phyloP scores from a whole-genome alignment of 2,797 vertebrate species.

The Platalea minor region DNA sequence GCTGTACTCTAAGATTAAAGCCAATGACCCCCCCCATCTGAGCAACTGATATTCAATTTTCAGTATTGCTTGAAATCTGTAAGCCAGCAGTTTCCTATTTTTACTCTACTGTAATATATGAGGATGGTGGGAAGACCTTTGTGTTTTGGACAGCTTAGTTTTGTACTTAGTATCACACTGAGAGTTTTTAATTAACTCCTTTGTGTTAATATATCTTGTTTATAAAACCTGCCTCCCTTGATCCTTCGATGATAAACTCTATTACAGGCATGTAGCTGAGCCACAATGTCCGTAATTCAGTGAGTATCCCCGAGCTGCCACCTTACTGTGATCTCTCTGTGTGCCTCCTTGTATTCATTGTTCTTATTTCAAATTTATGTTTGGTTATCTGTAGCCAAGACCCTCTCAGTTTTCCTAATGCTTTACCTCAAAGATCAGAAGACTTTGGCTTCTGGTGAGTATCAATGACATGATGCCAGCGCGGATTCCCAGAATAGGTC shows the following conservation, averaged over 20 bases:
- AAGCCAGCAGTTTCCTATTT: background rate
- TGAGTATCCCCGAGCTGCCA: background rate
- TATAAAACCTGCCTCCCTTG: background rate
- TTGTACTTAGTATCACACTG: background rate
- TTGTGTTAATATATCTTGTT: background rate
- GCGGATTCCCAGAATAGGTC: background rate
- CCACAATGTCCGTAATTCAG: background rate
- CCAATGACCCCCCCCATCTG: background rate
- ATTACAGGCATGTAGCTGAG: background rate
- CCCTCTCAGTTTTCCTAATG: background rate
- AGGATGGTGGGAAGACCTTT: background rate
- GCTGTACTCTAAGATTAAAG: background rate
- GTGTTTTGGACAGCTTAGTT: background rate
- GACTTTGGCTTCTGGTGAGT: background rate
- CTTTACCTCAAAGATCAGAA: background rate
- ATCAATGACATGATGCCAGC: background rate
- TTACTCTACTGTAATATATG: background rate
- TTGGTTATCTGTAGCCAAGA: background rate
- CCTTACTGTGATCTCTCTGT: background rate
- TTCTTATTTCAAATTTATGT: background rate
- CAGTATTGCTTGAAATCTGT: background rate
- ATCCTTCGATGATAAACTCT: background rate
- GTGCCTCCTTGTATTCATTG: background rate
- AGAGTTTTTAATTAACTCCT: background rate
- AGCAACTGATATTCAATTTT: background rate